phyloP scores from a whole-genome alignment of 2,888 invertebrate species.

The Imbricaverruca yamaguchii region DNA sequence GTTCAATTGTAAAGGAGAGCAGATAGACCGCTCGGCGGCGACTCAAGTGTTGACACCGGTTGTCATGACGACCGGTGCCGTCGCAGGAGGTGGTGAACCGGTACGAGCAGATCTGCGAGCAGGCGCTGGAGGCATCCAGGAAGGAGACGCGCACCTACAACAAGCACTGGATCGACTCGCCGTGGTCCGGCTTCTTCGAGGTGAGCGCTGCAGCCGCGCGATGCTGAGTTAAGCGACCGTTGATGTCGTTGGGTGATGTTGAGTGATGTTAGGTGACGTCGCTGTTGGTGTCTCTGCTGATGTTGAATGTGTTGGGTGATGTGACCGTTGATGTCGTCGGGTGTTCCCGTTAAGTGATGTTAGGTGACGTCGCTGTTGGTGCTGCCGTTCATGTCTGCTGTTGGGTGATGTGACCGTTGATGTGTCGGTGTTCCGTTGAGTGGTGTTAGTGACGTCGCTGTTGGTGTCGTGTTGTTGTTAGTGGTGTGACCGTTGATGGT shows the following conservation, averaged over 20 bases:
- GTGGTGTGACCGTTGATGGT: no score
- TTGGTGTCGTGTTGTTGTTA: no score
- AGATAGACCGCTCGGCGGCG: no score
- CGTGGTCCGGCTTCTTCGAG: slow-evolving; percentile 86
- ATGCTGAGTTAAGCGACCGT: neutral
- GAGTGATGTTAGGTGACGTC: neutral
- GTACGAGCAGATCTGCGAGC: slow-evolving; percentile 87
- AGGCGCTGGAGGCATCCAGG: slow-evolving; percentile 71
- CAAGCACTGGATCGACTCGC: slow-evolving; percentile 94
- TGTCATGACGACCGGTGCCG: no score
- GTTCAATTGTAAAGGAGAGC: no score
- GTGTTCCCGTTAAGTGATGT: no score
- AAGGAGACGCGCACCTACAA: slow-evolving; percentile 85
- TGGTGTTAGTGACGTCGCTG: no score
- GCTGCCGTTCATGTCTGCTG: no score
- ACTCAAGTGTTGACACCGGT: no score
- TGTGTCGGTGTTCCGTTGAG: no score
- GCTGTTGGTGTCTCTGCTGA: neutral
- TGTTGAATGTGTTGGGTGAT: neutral
- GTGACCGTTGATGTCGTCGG: slow-evolving; percentile 34
- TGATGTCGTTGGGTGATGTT: neutral
- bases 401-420: no score
- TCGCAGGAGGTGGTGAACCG: slow-evolving; percentile 72
- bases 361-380: no score
- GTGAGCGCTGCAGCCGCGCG: slow-evolving; percentile 37